phyloP scores from a whole-genome alignment of 2,888 invertebrate species.

The Lasiommata megera region DNA sequence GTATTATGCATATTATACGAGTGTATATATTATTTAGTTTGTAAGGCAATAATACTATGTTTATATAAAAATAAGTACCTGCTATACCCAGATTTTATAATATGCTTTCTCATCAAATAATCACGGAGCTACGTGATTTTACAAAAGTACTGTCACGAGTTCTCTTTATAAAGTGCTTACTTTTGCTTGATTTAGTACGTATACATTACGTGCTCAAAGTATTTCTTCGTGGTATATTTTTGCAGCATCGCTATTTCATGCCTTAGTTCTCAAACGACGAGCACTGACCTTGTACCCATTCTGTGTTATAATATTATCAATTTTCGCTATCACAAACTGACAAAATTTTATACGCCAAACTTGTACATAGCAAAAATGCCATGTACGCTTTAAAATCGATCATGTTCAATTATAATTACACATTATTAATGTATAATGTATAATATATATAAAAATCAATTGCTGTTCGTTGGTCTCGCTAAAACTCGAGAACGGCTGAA shows the following conservation, averaged over 20 bases:
- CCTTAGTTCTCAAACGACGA: conserved; percentile 34
- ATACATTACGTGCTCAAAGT: neutral
- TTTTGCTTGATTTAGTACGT: neutral
- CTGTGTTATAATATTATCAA: conserved; percentile 46
- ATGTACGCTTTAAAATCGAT: too few species aligned
- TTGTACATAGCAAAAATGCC: neutral
- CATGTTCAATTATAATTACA: too few species aligned
- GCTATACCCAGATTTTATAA: neutral
- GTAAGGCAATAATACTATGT: neutral
- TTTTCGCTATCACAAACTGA: conserved; percentile 28
- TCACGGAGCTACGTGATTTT: neutral
- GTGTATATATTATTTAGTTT: too few species aligned
- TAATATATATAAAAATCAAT: too few species aligned
- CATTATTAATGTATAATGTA: too few species aligned
- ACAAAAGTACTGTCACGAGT: neutral
- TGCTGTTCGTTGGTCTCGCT: too few species aligned
- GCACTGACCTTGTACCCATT: conserved; percentile 49
- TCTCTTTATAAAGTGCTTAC: neutral
- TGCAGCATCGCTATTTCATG: conserved; percentile 28
- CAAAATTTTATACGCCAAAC: neutral
- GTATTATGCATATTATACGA: too few species aligned
- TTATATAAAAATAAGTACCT: neutral
- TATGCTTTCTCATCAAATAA: neutral
- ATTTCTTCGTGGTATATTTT: conserved; percentile 15
- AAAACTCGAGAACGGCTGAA: too few species aligned